phyloP scores from a whole-genome alignment of 1,140 invertebrate species.

The Trichonephila clavata region DNA sequence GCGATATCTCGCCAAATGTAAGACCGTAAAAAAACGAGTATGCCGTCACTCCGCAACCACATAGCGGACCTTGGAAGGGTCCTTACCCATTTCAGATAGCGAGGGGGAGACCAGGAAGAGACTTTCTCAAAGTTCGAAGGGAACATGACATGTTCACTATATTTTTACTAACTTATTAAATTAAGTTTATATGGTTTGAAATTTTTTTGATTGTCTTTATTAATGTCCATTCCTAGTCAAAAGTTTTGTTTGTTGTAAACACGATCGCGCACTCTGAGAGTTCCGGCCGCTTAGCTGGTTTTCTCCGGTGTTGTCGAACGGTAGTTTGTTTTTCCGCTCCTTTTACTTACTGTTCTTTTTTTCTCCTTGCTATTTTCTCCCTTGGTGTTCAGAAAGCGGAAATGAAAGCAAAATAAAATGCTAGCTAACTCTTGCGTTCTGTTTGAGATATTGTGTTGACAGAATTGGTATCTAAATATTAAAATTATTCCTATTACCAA shows the following conservation, averaged over 20 bases:
- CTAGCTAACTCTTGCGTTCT: neutral
- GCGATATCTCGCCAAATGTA: conserved; percentile 4
- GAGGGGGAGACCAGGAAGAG: conserved; percentile 35
- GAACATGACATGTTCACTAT: no score
- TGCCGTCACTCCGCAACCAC: conserved; percentile 26
- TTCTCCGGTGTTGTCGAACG: neutral
- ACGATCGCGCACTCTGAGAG: neutral
- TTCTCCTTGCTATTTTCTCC: conserved; percentile 13
- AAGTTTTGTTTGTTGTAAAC: neutral
- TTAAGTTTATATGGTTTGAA: neutral
- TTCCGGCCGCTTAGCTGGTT: neutral
- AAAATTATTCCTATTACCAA: no score
- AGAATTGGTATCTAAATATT: no score
- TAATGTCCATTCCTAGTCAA: neutral
- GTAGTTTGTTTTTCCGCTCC: neutral
- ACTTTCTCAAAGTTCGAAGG: neutral
- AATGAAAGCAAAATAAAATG: neutral
- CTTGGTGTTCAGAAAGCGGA: conserved; percentile 18
- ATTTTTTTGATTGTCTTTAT: neutral
- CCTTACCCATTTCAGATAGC: conserved; percentile 22
- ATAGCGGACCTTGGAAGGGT: conserved; percentile 39
- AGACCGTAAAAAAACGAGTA: neutral
- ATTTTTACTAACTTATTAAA: no score
- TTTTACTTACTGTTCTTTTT: neutral
- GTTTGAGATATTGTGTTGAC: no score